Evolutionary conservation across 2,113 vertebrate genomes (phyloP).

Genomic region (Dasyornis broadbenti): DNA sequence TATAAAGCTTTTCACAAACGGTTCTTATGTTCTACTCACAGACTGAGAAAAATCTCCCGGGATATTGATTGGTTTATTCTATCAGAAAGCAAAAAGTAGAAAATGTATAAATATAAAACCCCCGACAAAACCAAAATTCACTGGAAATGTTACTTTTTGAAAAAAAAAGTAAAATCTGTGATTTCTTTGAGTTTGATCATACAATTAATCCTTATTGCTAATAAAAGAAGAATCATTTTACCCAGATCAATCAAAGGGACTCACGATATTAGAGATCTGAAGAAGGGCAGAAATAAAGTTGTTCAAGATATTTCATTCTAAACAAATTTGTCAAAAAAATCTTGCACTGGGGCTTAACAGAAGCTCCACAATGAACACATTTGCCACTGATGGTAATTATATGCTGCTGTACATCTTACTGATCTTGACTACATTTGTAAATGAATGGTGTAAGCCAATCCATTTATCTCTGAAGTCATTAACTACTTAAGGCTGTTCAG

Average conservation of each 20-base stretch:
- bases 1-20: constrained; percentile 54
- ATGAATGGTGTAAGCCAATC: not conserved
- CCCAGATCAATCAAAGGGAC: not conserved
- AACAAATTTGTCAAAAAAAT: not conserved
- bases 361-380: not conserved
- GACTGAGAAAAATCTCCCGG: not conserved
- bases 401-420: not conserved
- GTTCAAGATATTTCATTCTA: not conserved
- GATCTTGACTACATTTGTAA: not conserved
- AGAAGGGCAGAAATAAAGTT: not conserved
- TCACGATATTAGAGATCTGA: not conserved
- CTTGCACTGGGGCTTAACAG: not conserved
- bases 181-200: not conserved
- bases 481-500: not conserved
- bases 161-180: not conserved
- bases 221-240: not conserved
- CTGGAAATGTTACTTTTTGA: not conserved
- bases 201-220: not conserved
- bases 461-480: not conserved
- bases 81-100: not conserved
- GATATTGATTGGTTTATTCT: not conserved
- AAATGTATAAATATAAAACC: not conserved
- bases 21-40: not conserved
- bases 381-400: not conserved
- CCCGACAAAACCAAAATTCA: not conserved